A percentile compares a stretch with the other conserved stretches of the same genome.
phyloP scores from a whole-genome alignment of 2,888 invertebrate genomes.

The Meta bourneti region DNA sequence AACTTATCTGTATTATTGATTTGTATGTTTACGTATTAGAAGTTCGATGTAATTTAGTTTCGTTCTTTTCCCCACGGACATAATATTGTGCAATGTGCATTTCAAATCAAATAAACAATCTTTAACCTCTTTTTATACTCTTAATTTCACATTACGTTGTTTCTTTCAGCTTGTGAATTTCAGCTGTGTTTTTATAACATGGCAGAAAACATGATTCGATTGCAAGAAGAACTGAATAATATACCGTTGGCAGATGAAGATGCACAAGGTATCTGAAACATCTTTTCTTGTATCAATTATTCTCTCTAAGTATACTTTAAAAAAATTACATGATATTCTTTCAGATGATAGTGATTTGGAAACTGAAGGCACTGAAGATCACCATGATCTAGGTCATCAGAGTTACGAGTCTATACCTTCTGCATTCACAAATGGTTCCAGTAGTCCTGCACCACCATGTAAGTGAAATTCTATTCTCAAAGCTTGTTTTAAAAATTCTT shows the following conservation, averaged over 20 bases:
- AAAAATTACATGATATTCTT: background rate
- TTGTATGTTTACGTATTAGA: background rate
- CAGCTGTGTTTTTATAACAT: slow-evolving; percentile 20
- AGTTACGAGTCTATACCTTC: slow-evolving; percentile 95
- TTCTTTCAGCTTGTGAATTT: too few relatives aligned
- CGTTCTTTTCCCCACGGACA: background rate
- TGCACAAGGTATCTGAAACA: slow-evolving; percentile 82
- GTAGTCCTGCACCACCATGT: slow-evolving; percentile 78
- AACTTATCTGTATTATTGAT: background rate
- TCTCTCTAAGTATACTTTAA: background rate
- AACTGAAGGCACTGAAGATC: slow-evolving; percentile 79
- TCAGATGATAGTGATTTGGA: slow-evolving; percentile 85
- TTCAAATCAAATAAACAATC: too few relatives aligned
- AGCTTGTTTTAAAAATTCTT: background rate
- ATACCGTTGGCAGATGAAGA: slow-evolving; percentile 96
- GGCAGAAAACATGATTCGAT: slow-evolving; percentile 74
- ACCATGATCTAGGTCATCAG: slow-evolving; percentile 84
- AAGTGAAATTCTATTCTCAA: slow-evolving; percentile 23
- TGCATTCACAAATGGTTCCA: slow-evolving; percentile 92
- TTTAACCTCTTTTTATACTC: too few relatives aligned
- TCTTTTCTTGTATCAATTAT: background rate
- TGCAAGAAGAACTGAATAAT: slow-evolving; percentile 81
- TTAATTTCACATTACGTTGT: too few relatives aligned
- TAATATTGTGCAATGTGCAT: too few relatives aligned
- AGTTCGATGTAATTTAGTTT: background rate